Conservation (phyloP, 2,113 vertebrate genomes). For the Paedocypris sp. region DNA sequence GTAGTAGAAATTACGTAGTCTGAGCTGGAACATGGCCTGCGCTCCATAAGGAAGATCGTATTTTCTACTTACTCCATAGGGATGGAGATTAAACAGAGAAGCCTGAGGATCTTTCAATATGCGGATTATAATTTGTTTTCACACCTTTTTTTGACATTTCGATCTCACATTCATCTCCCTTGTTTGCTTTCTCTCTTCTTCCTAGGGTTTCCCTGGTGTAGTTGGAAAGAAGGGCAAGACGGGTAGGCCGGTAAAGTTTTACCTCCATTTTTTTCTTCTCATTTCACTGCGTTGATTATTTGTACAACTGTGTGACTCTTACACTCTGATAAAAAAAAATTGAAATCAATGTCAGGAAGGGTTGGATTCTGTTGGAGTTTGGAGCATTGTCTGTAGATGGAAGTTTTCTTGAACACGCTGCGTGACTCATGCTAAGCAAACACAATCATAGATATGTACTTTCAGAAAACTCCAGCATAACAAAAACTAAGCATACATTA, state of each 20-base stretch:
- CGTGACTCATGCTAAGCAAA: too few species aligned
- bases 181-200: constrained; percentile 8
- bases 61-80: constrained; percentile 12
- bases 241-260: constrained; percentile 99
- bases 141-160: neutral
- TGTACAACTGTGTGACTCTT: too few species aligned
- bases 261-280: constrained; percentile 72
- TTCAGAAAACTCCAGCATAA: too few species aligned
- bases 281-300: too few species aligned
- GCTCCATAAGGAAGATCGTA: constrained; percentile 21
- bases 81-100: constrained; percentile 2
- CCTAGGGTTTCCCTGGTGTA: constrained; percentile 80
- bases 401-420: too few species aligned
- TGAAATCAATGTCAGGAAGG: neutral
- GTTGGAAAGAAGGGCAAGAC: constrained; percentile 98
- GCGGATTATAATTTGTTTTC: neutral
- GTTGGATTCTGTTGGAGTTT: too few species aligned
- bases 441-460: too few species aligned
- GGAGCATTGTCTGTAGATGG: too few species aligned
- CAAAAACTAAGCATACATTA: too few species aligned
- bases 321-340: neutral
- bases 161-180: neutral
- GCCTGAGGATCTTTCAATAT: constrained; percentile 8
- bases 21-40: constrained; percentile 26
- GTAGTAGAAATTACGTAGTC: constrained; percentile 13